Conservation (phyloP, 2,113 vertebrate species). For the Ammospiza nelsoni region DNA sequence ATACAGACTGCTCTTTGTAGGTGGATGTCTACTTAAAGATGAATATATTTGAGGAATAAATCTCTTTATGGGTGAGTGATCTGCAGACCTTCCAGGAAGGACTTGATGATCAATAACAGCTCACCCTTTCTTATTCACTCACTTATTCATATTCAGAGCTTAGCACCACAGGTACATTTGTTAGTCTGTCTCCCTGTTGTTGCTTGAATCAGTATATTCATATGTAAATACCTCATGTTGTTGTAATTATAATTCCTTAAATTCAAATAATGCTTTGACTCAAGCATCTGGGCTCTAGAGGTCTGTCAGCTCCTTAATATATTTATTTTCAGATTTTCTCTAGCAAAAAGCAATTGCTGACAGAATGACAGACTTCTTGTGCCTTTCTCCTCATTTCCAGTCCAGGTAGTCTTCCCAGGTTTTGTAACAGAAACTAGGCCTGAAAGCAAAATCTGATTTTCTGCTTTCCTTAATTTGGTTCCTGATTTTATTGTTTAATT, state of each 20-base stretch:
- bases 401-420: background rate
- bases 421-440: background rate
- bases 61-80: background rate
- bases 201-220: background rate
- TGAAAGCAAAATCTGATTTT: background rate
- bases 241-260: background rate
- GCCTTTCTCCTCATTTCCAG: background rate
- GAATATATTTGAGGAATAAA: background rate
- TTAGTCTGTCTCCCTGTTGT: background rate
- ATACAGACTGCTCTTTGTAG: background rate
- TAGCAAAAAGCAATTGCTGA: background rate
- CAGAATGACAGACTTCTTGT: background rate
- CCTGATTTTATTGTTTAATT: background rate
- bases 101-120: background rate
- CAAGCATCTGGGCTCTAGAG: background rate
- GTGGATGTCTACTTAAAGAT: background rate
- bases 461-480: background rate
- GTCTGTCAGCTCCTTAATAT: background rate
- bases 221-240: background rate
- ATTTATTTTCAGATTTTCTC: background rate
- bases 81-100: background rate
- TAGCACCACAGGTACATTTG: fast-evolving
- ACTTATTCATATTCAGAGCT: background rate
- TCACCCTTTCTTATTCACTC: background rate
- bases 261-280: background rate